These are phyloP conservation scores for Lamprotornis superbus DNA, from an alignment of 2,113 vertebrate species.

Conservation along the genomic window DNA sequence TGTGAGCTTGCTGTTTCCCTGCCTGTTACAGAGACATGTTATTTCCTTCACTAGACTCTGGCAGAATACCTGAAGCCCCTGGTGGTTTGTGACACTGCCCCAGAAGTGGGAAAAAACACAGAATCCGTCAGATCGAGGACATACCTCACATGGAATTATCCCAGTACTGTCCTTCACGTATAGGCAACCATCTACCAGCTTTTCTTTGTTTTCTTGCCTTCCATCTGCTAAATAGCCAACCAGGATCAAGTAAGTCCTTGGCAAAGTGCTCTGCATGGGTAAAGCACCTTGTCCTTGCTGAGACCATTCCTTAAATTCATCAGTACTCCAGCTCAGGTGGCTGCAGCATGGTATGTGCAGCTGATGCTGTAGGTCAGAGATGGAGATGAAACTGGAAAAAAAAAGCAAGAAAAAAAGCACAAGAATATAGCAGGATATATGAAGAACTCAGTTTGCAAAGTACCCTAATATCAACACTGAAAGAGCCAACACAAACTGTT, in stretches of 20 bases:
- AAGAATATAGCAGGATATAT: not conserved
- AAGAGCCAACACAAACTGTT: not conserved
- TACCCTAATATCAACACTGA: not conserved
- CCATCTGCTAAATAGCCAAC: conserved; percentile 76
- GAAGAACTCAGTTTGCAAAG: not conserved
- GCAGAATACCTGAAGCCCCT: not conserved
- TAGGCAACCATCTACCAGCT: conserved; percentile 60
- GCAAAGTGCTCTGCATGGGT: conserved; percentile 41
- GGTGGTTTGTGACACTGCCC: not conserved
- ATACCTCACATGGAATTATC: conserved; percentile 78
- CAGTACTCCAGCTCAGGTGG: conserved; percentile 80
- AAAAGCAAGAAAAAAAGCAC: no score
- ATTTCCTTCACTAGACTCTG: not conserved
- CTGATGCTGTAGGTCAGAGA: conserved; percentile 74
- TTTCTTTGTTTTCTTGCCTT: conserved; percentile 20
- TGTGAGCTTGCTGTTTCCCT: not conserved
- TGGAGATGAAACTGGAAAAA: conserved; percentile 67
- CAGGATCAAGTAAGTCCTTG: conserved; percentile 78
- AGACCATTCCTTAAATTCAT: conserved; percentile 75
- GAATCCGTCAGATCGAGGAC: not conserved
- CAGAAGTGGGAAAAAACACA: not conserved
- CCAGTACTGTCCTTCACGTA: conserved; percentile 75
- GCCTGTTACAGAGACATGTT: not conserved
- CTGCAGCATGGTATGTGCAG: conserved; percentile 80
- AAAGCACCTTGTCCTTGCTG: conserved; percentile 55